phyloP scores from a whole-genome alignment of 2,888 invertebrate genomes.

The Stegana nigrithorax region DNA sequence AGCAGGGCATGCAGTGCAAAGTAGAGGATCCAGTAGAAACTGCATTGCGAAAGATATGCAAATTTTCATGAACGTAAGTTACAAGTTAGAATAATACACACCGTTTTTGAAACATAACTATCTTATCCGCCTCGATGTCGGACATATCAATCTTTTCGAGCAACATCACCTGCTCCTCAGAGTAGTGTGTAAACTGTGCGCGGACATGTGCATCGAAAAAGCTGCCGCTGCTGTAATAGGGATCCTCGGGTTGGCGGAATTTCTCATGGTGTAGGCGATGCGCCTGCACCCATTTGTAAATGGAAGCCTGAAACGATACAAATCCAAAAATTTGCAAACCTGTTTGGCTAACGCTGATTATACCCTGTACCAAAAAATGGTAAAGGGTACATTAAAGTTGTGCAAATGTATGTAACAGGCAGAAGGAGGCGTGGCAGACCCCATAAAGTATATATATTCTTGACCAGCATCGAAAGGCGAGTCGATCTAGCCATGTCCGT shows the following conservation, averaged over 20 bases:
- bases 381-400: too few species aligned
- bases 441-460: too few species aligned
- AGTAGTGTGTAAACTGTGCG: constrained; percentile 76
- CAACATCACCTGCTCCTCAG: constrained; percentile 74
- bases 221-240: constrained; percentile 82
- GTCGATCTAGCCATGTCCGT: too few species aligned
- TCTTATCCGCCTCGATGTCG: constrained; percentile 81
- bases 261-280: constrained; percentile 87
- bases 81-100: constrained; percentile 62
- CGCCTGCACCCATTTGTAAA: constrained; percentile 85
- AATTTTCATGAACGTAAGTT: not conserved
- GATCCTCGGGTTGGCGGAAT: constrained; percentile 82
- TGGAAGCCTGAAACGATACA: constrained; percentile 75
- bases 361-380: too few species aligned
- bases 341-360: too few species aligned
- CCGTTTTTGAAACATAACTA: constrained; percentile 86
- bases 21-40: constrained; percentile 78
- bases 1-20: constrained; percentile 75
- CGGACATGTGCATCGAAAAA: constrained; percentile 85
- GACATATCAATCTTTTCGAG: constrained; percentile 80
- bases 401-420: too few species aligned
- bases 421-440: too few species aligned
- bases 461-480: too few species aligned
- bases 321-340: not conserved
- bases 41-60: constrained; percentile 62